These are phyloP conservation scores for Cyrtonyx montezumae DNA, from an alignment of 2,113 vertebrate species.

Conservation along the genomic window DNA sequence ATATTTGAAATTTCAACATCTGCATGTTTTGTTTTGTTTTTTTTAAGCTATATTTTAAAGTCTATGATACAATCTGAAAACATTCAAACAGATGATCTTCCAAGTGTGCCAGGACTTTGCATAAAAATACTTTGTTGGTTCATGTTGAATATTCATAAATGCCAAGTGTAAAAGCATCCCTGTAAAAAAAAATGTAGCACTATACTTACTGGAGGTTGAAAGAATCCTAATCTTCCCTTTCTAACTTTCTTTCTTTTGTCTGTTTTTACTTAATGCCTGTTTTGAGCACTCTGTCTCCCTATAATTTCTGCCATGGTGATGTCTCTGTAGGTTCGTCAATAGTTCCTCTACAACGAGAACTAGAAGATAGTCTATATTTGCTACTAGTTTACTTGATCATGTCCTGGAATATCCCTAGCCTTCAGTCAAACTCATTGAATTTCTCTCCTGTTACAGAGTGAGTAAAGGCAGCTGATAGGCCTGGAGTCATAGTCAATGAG, in stretches of 20 bases:
- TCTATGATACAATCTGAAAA: conserved; percentile 8
- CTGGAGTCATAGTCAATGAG: conserved; percentile 33
- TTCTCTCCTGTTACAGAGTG: conserved; percentile 19
- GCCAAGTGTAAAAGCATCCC: background rate
- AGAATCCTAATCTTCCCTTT: background rate
- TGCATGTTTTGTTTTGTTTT: background rate
- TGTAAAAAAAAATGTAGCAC: background rate
- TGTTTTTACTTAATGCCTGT: background rate
- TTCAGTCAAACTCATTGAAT: conserved; percentile 44
- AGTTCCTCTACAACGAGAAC: conserved; percentile 10
- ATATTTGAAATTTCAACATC: conserved; percentile 35
- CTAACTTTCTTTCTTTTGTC: background rate
- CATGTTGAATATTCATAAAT: conserved; percentile 17
- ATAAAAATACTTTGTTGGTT: conserved; percentile 10
- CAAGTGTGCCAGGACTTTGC: background rate
- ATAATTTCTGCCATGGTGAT: background rate
- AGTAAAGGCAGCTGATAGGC: conserved; percentile 34
- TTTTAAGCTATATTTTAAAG: background rate
- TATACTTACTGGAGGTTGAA: background rate
- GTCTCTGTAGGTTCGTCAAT: conserved; percentile 8
- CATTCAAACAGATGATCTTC: background rate
- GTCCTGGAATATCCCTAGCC: conserved; percentile 52
- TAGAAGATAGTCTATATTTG: conserved; percentile 23
- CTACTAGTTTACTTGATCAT: conserved; percentile 38
- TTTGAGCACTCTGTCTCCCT: background rate